phyloP scores from a whole-genome alignment of 2,113 vertebrate genomes.

The Eudorcas thomsonii region DNA sequence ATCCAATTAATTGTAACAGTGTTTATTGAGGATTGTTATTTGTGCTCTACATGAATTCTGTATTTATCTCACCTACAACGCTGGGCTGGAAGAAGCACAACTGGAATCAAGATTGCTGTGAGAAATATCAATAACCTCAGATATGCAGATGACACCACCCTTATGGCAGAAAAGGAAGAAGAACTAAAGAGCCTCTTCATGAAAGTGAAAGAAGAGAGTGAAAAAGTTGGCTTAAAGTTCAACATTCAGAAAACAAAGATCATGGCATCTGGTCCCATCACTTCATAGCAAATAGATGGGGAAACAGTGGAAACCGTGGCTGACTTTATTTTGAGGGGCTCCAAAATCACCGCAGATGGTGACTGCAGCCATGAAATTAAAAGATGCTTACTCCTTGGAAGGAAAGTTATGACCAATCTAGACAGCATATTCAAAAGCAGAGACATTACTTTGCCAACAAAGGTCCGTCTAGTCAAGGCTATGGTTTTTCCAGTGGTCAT shows the following conservation, averaged over 20 bases:
- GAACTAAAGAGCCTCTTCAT: neutral
- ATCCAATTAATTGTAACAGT: neutral
- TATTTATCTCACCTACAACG: neutral
- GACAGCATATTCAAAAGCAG: neutral
- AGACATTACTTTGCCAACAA: neutral
- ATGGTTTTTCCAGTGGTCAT: neutral
- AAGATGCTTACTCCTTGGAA: fast-evolving
- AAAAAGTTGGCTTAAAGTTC: neutral
- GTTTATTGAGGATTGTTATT: neutral
- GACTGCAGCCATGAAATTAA: neutral
- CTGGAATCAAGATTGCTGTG: neutral
- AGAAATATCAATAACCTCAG: neutral
- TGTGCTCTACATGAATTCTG: neutral
- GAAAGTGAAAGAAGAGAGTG: neutral
- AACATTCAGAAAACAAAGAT: neutral
- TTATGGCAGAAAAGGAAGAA: neutral
- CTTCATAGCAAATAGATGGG: neutral
- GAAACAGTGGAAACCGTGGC: neutral
- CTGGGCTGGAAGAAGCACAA: neutral
- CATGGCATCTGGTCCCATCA: neutral
- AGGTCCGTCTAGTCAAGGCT: fast-evolving
- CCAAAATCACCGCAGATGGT: neutral
- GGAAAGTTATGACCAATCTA: neutral
- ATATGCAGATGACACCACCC: neutral
- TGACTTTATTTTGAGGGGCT: neutral